A percentile compares a stretch with the other conserved stretches of the same genome.
Evolutionary conservation across 2,113 vertebrate species (phyloP).

Genomic region (Herpetotheres cachinnans): DNA sequence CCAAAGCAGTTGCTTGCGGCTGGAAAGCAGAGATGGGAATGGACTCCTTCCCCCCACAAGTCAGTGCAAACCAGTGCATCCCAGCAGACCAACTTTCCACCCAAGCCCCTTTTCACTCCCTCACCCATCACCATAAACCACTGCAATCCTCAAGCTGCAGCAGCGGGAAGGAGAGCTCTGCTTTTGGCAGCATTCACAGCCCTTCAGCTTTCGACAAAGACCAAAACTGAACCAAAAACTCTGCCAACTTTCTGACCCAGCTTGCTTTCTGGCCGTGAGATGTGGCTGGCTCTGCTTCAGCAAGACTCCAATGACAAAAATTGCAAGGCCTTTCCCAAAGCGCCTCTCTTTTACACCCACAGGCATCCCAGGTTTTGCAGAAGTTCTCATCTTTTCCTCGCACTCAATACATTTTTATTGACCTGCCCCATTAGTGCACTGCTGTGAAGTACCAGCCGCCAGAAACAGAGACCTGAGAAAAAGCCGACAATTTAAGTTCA

Average conservation of each 20-base stretch:
- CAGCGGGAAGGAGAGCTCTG: not conserved
- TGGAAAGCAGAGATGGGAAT: not conserved
- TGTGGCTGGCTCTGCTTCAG: not conserved
- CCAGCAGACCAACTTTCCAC: not conserved
- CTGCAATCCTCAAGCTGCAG: not conserved
- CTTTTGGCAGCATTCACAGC: not conserved
- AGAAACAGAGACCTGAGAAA: not conserved
- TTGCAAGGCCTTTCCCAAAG: not conserved
- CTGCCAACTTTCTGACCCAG: not conserved
- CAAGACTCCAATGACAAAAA: not conserved
- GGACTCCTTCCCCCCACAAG: fast-evolving
- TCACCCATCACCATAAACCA: not conserved
- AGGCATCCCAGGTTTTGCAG: not conserved
- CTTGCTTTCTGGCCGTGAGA: not conserved
- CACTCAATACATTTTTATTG: not conserved
- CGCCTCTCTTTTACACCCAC: not conserved
- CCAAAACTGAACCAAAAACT: not conserved
- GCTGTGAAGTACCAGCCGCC: not conserved
- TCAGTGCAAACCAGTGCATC: too few species aligned
- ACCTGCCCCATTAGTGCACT: not conserved
- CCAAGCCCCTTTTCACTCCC: not conserved
- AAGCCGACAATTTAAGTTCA: not conserved
- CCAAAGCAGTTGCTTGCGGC: not conserved
- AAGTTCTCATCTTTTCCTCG: not conserved
- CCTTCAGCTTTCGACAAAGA: not conserved